Base-by-base conservation (phyloP, 2,113 vertebrate species). In the Anas platyrhynchos region DNA sequence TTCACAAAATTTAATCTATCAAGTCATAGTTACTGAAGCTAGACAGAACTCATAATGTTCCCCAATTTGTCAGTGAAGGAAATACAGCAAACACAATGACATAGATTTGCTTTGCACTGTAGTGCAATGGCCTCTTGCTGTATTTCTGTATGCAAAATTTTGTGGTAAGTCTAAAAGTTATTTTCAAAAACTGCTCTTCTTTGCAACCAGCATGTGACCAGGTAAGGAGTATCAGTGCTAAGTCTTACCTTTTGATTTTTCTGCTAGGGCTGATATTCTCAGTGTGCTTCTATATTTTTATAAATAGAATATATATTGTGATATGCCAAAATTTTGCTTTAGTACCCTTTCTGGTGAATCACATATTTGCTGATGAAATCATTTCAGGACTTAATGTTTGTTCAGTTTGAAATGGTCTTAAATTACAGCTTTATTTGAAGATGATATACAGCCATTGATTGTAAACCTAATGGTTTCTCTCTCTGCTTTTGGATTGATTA, bases 401-500 rank as follows among this genome's bases (percentile, higher is more conserved):
- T 59, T 94, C 44, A 68, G 41, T 86, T 80, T 76, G 71, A 93
- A 92, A 85, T 63, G 46, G n/a, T 86, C 79, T 96, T 92, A 80
- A 80, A 34, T 62, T 54, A 90, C 93, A 31, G 9, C 11, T 92
- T 93, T 83, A 69, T 92, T 81, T 95, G 93, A 94, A 92, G 91
- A 84, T 75, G 50, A 83, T 80, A 21, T 81, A 36, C 54, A 83
- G 34, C 46, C n/a, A 87, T 56, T 88, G 84, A 94, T 84, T 88
- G 83, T 84, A 91, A 88, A 36, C 43, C 56, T 77, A 82, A 93
- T 89, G 54, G 86, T 58, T 63, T 92, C 77, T 91, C 87, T 50
- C 56, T 95, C 23, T 58, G 38, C 66, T 61, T 89, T 79, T 92
- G 71, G 44, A 94, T 94, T 94, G 94, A 92, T 91, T 93, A 90